Evolutionary conservation across 2,113 vertebrate species (phyloP).

Genomic region (Triplophysa dalaica): DNA sequence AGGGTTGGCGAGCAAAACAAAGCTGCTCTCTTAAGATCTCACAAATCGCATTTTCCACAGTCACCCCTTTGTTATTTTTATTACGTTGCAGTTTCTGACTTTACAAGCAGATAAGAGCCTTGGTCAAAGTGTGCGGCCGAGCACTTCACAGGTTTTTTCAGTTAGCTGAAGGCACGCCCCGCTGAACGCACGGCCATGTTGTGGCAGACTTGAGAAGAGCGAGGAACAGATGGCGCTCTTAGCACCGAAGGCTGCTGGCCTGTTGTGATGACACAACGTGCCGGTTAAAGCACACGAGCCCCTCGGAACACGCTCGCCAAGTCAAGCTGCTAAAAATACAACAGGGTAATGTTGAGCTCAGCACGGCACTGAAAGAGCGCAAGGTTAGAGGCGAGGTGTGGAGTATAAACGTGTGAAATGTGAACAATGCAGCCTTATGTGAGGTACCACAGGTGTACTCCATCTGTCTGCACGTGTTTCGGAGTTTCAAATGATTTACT

Average conservation of each 20-base stretch:
- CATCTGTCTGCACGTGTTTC: too few relatives aligned
- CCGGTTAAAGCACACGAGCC: constrained; percentile 43
- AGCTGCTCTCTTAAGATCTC: neutral
- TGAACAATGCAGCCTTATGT: constrained; percentile 19
- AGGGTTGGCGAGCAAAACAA: neutral
- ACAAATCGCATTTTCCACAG: constrained; percentile 4
- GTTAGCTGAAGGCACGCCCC: neutral
- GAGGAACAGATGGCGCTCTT: constrained; percentile 42
- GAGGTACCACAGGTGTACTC: neutral
- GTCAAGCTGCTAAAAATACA: constrained; percentile 70
- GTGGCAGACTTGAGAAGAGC: constrained; percentile 12
- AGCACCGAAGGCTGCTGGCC: constrained; percentile 18
- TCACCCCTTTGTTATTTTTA: neutral
- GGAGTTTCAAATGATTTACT: too few relatives aligned
- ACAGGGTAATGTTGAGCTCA: constrained; percentile 57
- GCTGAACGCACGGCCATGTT: neutral
- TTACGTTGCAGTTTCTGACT: neutral
- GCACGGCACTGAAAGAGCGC: constrained; percentile 47
- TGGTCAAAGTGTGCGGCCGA: neutral
- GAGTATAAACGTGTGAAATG: constrained; percentile 45
- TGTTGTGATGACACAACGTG: constrained; percentile 43
- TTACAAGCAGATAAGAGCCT: neutral
- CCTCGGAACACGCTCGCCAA: constrained; percentile 49
- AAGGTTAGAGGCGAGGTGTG: constrained; percentile 51
- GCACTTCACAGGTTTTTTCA: constrained; percentile 2